Evolutionary conservation across 53 echinoderm and acorn worm genomes (phyloP), one percentile per base, ranked within the genome.

Genomic region (Luidia sarsii): DNA sequence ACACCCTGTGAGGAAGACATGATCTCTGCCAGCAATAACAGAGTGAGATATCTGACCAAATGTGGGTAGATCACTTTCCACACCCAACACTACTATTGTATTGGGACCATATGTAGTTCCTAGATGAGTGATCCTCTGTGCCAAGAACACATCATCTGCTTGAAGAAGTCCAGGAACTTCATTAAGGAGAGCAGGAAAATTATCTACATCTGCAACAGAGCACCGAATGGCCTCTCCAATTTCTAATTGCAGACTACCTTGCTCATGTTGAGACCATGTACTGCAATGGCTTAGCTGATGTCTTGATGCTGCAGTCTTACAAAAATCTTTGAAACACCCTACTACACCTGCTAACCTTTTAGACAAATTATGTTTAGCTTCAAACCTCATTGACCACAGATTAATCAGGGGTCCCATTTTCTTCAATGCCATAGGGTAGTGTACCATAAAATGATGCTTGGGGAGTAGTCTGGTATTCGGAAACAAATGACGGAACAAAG

Each of bases 381-480:
- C 89, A 71, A 89, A 89, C 50, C 89, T 36, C 65, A 89, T 89
- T 10, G 68, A 41, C 89, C 85, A 89, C 37, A 64, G 69, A 20
- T 85, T 49, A 2, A 32, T 61, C 2, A 89, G 25, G 6, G 84
- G 89, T 18, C 89, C 85, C 19, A 89, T 29, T 31, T 53, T 52
- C 20, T 64, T 39, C 50, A 70, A 60, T 13, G 85, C 60, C 50
- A 32, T 20, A 0, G 89, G 89, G 28, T 89, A 89, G 57, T 89
- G 89, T 9, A 85, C 30, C 72, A 89, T 65, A 24, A 80, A 60
- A 22, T 80, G 84, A 16, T 89, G 71, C 56, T 89, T 89, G 25
- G 89, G 89, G 54, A 49, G 50, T 2, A 88, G 79, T 9, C 25
- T 57, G 0, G 3, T 19, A 19, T 43, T 25, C 15, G 79, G 70